Conservation (phyloP, 2,888 invertebrate genomes). For the Lepidocyrtinus sp. region DNA sequence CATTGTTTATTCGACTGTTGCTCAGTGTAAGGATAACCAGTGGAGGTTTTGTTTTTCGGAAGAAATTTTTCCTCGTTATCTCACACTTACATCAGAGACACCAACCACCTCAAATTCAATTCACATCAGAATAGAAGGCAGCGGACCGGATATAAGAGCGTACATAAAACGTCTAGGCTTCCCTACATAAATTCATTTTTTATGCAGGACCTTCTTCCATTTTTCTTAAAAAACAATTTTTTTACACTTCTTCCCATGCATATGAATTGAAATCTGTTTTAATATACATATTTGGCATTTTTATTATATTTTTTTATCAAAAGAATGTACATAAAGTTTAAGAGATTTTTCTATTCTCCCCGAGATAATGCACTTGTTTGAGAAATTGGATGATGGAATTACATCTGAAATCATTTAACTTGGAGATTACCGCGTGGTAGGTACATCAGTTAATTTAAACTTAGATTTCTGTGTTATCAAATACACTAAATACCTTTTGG, state of each 20-base stretch:
- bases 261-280: too few species aligned
- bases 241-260: not conserved
- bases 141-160: constrained; percentile 58
- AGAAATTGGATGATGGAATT: too few species aligned
- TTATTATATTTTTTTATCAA: too few species aligned
- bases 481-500: constrained; percentile 14
- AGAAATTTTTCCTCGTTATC: constrained; percentile 38
- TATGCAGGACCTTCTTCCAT: constrained; percentile 25
- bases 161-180: constrained; percentile 57
- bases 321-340: constrained; percentile 20
- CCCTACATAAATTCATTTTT: constrained; percentile 54
- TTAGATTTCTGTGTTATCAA: not conserved
- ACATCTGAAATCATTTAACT: too few species aligned
- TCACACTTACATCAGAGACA: constrained; percentile 58
- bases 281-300: too few species aligned
- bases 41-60: constrained; percentile 22
- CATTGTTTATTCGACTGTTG: too few species aligned
- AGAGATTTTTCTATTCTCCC: too few species aligned
- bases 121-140: constrained; percentile 38
- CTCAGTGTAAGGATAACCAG: too few species aligned
- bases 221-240: not conserved
- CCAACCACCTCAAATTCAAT: constrained; percentile 24
- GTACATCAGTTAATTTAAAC: not conserved
- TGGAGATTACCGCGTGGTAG: not conserved
- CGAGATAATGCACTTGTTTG: too few species aligned